These are phyloP conservation scores for Tetropium fuscum DNA, from an alignment of 2,888 invertebrate species.

Conservation along the genomic window DNA sequence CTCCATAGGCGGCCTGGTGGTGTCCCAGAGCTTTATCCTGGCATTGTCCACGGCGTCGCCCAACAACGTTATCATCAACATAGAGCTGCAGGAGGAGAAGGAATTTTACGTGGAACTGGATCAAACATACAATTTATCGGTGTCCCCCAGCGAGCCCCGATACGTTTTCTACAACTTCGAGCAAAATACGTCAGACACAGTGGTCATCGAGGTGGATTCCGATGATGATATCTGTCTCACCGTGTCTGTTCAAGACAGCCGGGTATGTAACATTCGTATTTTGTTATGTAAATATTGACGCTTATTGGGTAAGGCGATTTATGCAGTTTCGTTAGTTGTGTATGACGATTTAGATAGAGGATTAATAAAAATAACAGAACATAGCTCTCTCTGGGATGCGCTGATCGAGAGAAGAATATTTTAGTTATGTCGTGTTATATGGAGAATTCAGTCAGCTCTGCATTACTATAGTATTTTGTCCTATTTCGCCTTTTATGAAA, in stretches of 20 bases:
- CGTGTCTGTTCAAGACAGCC: slow-evolving; percentile 82
- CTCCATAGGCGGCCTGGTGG: slow-evolving; percentile 29
- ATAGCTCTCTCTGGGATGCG: too few species aligned
- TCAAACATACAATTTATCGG: slow-evolving; percentile 64
- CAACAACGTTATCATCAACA: slow-evolving; percentile 70
- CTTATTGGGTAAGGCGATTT: too few species aligned
- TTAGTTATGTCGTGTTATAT: too few species aligned
- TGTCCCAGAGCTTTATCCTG: slow-evolving; percentile 56
- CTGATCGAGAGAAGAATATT: too few species aligned
- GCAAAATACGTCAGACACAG: slow-evolving; percentile 59
- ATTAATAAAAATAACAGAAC: too few species aligned
- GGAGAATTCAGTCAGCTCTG: too few species aligned
- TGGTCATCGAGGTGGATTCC: slow-evolving; percentile 75
- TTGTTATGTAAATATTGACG: too few species aligned
- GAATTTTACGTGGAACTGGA: slow-evolving; percentile 71
- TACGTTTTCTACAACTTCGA: slow-evolving; percentile 72
- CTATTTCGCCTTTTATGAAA: too few species aligned
- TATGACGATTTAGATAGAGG: too few species aligned
- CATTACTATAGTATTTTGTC: too few species aligned
- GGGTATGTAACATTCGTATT: slow-evolving; percentile 72
- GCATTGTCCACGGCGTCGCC: slow-evolving; percentile 70
- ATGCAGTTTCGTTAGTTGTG: too few species aligned
- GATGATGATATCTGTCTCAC: slow-evolving; percentile 78
- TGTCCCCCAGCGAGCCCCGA: slow-evolving; percentile 70
- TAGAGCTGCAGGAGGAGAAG: slow-evolving; percentile 71